A percentile compares a stretch with the other conserved stretches of the same genome.
Conservation (phyloP, 2,113 vertebrate genomes). For the Myrmophylax atrothorax region DNA sequence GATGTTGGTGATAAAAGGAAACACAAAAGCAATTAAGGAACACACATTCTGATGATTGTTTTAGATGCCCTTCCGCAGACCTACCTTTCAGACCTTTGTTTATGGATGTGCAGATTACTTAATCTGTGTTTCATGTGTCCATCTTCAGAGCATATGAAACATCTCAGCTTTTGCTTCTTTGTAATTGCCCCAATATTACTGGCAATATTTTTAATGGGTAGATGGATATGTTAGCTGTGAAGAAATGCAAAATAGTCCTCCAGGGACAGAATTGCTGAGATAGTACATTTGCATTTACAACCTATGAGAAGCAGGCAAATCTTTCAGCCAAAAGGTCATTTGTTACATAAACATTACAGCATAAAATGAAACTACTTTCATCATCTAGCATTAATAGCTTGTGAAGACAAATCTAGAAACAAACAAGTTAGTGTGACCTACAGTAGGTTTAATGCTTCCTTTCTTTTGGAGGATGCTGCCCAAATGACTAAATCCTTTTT, state of each 20-base stretch:
- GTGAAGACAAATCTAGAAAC: neutral
- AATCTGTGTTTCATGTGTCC: neutral
- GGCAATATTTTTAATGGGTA: neutral
- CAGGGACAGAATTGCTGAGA: neutral
- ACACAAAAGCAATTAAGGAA: neutral
- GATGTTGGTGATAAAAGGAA: neutral
- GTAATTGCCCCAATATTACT: neutral
- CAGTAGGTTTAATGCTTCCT: neutral
- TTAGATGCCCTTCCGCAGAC: neutral
- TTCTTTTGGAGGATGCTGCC: neutral
- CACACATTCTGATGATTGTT: neutral
- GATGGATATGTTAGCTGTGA: neutral
- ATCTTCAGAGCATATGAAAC: neutral
- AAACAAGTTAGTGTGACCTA: neutral
- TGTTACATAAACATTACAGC: neutral
- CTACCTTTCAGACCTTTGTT: neutral
- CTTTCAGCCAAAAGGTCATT: neutral
- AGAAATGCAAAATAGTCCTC: neutral
- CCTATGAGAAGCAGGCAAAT: neutral
- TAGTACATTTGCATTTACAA: neutral
- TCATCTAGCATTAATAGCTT: neutral
- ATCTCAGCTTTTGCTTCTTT: neutral
- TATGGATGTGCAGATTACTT: rapidly evolving
- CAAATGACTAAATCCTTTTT: neutral
- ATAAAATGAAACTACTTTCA: neutral